phyloP scores from a whole-genome alignment of 2,113 vertebrate species.

The Machaerirhynchus nigripectus region DNA sequence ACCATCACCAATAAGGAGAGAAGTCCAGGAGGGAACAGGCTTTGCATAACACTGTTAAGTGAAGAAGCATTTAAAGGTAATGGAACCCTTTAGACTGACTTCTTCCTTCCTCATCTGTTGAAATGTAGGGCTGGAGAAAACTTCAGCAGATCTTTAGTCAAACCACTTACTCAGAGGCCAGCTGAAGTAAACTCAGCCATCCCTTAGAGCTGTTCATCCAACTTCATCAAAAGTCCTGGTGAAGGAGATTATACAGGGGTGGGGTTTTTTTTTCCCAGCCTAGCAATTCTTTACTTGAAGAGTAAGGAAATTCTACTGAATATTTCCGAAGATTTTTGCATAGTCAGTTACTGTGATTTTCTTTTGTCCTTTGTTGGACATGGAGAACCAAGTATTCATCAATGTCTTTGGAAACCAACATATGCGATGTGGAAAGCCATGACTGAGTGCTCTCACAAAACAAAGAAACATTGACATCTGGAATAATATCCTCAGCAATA shows the following conservation, averaged over 20 bases:
- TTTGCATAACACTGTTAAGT: background rate
- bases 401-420: background rate
- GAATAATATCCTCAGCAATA: background rate
- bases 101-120: background rate
- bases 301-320: background rate
- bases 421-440: rapidly evolving
- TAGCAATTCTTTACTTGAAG: background rate
- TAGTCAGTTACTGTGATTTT: background rate
- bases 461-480: background rate
- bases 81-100: background rate
- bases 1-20: background rate
- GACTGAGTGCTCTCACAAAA: background rate
- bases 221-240: background rate
- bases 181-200: background rate
- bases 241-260: background rate
- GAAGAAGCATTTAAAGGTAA: background rate
- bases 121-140: background rate
- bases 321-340: background rate
- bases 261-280: background rate
- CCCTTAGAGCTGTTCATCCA: background rate
- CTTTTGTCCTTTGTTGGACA: background rate
- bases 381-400: background rate
- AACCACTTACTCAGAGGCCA: background rate
- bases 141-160: background rate
- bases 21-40: background rate